phyloP scores from a whole-genome alignment of 2,888 invertebrate genomes.

The Coronaproctus castanopsis region DNA sequence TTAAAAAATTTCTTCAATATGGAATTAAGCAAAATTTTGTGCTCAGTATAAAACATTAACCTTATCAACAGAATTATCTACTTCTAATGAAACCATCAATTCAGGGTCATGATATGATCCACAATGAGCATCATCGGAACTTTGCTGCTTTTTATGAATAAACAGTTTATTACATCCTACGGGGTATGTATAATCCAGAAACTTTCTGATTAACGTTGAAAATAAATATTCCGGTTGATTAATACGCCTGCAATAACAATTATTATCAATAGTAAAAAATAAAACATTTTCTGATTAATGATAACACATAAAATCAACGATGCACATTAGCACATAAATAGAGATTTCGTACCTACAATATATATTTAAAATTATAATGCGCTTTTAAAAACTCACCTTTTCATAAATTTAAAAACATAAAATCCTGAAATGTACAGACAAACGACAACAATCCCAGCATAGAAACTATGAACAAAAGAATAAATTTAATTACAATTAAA shows the following conservation, averaged over 20 bases:
- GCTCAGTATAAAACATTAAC: not conserved
- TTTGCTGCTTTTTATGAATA: not conserved
- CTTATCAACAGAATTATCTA: not conserved
- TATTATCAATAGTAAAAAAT: too few species aligned
- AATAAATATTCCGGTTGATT: not conserved
- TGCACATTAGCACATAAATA: too few species aligned
- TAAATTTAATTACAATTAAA: too few species aligned
- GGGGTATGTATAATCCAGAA: not conserved
- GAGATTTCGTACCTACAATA: too few species aligned
- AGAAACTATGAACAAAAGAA: not conserved
- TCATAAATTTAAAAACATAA: not conserved
- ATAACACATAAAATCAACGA: too few species aligned
- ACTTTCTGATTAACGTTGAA: not conserved
- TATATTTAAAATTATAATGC: too few species aligned
- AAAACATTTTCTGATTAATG: too few species aligned
- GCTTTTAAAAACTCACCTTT: not conserved
- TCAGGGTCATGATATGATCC: too few species aligned
- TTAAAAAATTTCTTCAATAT: too few species aligned
- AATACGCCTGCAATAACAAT: not conserved
- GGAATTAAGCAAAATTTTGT: too few species aligned
- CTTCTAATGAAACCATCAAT: not conserved
- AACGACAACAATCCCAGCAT: not conserved
- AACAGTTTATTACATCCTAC: not conserved
- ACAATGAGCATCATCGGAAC: too few species aligned
- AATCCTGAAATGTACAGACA: not conserved